Percentiles rank a stretch among this genome's conserved stretches.
These are phyloP conservation scores for Neopipo cinnamomea DNA, from an alignment of 2,113 vertebrate species.

Conservation along the genomic window DNA sequence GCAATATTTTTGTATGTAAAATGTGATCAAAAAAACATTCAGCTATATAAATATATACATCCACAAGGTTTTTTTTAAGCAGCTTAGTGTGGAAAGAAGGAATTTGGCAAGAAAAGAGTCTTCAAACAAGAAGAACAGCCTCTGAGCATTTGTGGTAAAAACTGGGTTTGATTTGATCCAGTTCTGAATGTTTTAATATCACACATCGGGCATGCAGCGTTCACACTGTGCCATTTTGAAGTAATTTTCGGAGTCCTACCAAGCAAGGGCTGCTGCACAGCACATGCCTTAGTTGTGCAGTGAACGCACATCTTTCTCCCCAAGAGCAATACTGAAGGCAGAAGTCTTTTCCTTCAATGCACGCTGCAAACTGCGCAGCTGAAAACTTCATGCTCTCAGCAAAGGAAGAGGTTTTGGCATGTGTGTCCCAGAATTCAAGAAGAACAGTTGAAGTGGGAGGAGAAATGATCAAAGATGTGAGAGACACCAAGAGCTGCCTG, in stretches of 20 bases:
- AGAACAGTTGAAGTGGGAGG: not conserved
- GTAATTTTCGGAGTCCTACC: slow-evolving; percentile 20
- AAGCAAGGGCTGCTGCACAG: slow-evolving; percentile 40
- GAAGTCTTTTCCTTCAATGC: not conserved
- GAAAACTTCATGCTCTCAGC: slow-evolving; percentile 28
- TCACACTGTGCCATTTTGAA: slow-evolving; percentile 63
- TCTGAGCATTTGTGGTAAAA: slow-evolving; percentile 34
- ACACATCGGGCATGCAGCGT: slow-evolving; percentile 1
- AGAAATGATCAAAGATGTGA: not conserved
- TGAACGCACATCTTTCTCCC: not conserved
- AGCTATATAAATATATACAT: slow-evolving; percentile 56
- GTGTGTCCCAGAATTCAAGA: not conserved
- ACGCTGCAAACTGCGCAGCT: not conserved
- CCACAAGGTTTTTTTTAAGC: slow-evolving; percentile 1
- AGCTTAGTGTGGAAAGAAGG: slow-evolving; percentile 38
- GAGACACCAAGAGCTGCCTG: not conserved
- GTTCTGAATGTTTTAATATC: slow-evolving; percentile 57
- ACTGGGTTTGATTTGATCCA: slow-evolving; percentile 57
- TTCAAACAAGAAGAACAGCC: slow-evolving; percentile 61
- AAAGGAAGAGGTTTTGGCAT: slow-evolving; percentile 25
- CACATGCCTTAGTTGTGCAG: slow-evolving; percentile 28
- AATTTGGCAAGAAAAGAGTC: slow-evolving; percentile 59
- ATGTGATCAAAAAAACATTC: slow-evolving; percentile 49
- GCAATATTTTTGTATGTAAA: slow-evolving; percentile 58
- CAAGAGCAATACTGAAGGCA: not conserved